A percentile compares a stretch with the other conserved stretches of the same genome.
These are phyloP conservation scores for Myocastor coypus DNA, from an alignment of 2,113 vertebrate genomes.

Conservation along the genomic window DNA sequence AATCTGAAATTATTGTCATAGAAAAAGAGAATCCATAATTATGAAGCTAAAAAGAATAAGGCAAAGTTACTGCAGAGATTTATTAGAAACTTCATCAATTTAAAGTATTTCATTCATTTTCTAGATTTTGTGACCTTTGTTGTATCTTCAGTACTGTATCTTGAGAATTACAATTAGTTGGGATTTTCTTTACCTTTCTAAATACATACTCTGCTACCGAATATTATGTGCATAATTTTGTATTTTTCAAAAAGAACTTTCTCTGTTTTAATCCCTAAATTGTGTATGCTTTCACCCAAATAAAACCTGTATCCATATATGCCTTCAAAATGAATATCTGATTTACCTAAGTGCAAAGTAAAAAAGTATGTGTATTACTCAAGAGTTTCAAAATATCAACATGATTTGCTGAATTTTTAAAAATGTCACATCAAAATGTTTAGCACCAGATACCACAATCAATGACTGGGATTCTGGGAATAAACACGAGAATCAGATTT, in stretches of 20 bases:
- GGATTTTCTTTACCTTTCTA: not conserved
- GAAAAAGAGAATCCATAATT: too few relatives aligned
- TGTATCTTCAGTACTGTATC: not conserved
- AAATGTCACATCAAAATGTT: slow-evolving; percentile 28
- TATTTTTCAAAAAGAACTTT: not conserved
- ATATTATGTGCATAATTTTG: slow-evolving; percentile 12
- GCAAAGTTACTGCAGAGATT: too few relatives aligned
- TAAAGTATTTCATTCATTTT: not conserved
- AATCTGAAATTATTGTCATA: too few relatives aligned
- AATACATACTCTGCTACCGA: slow-evolving; percentile 5
- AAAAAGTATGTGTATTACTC: not conserved
- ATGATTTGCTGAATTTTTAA: slow-evolving; percentile 15
- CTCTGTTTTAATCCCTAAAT: not conserved
- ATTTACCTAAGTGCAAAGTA: slow-evolving; percentile 42
- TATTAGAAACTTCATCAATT: not conserved
- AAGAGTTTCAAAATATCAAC: slow-evolving; percentile 36
- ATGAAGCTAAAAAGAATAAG: too few relatives aligned
- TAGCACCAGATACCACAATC: slow-evolving; percentile 20
- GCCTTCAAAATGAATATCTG: slow-evolving; percentile 48
- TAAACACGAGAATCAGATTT: slow-evolving; percentile 45
- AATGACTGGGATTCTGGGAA: not conserved
- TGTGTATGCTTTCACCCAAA: not conserved
- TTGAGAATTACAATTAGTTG: not conserved
- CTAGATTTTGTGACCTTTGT: not conserved
- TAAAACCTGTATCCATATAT: not conserved